phyloP scores from a whole-genome alignment of 2,888 invertebrate genomes.

The Tricholauxania praeusta region DNA sequence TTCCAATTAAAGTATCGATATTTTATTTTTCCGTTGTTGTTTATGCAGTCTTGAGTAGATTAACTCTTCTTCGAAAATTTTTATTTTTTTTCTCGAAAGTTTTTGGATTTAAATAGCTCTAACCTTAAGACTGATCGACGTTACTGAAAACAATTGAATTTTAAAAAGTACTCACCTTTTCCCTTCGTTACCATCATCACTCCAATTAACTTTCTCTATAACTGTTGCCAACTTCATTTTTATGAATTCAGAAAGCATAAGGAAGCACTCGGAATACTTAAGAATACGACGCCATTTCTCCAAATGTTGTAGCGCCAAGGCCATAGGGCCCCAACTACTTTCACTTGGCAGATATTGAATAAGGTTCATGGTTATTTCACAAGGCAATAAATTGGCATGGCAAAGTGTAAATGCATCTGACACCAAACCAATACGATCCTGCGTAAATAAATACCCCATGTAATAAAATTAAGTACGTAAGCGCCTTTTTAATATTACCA shows the following conservation, averaged over 20 bases:
- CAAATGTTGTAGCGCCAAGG: slow-evolving; percentile 63
- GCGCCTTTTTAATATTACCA: slow-evolving; percentile 13
- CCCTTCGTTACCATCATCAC: slow-evolving; percentile 64
- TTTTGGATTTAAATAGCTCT: too few species aligned
- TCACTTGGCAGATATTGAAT: slow-evolving; percentile 67
- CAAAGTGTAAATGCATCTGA: slow-evolving; percentile 68
- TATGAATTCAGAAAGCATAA: slow-evolving; percentile 67
- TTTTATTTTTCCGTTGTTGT: too few species aligned
- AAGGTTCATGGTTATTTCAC: slow-evolving; percentile 67
- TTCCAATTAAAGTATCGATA: too few species aligned
- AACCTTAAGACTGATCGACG: too few species aligned
- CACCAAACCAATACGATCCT: slow-evolving; percentile 67
- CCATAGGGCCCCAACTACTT: slow-evolving; percentile 66
- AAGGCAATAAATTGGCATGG: slow-evolving; percentile 67
- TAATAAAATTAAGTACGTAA: background rate
- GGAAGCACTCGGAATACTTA: slow-evolving; percentile 68
- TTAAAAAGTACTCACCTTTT: slow-evolving; percentile 52
- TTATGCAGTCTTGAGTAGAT: too few species aligned
- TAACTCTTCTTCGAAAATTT: too few species aligned
- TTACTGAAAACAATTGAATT: too few species aligned
- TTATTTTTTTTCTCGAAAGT: too few species aligned
- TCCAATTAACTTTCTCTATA: slow-evolving; percentile 64
- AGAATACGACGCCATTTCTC: slow-evolving; percentile 69
- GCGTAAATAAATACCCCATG: background rate
- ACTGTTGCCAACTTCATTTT: slow-evolving; percentile 65